Evolutionary conservation across 1,140 invertebrate genomes (phyloP), one percentile per base, ranked within the genome.

Genomic region (Stratiolaelaps scimitus): DNA sequence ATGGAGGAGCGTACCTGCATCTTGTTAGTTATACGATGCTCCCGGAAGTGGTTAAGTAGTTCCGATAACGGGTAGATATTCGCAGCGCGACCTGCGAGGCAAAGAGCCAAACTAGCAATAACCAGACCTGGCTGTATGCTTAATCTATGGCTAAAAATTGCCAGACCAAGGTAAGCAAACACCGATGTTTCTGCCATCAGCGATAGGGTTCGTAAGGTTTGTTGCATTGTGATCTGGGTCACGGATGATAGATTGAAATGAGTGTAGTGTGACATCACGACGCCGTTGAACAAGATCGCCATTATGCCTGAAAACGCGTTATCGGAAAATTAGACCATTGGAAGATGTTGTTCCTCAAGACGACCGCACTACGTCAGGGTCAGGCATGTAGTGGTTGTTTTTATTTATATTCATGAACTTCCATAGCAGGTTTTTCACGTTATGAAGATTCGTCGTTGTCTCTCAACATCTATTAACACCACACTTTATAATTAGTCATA

Each of bases 191-290:
- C 93, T 71, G 71, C 92, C 71, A 97, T 93, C 73, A 98, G 97
- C 6, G 95, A 88, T 28, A 98, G 78, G 0, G 94, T 98, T 74
- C 95, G 82, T 82, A 98, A 93, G 1, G 93, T 97, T 77, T 98
- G 93, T 75, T 98, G 93, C 85, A 98, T 95, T 1, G 94, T 98
- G 7, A 98, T 95, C 79, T 98, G 94, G 15, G 94, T 95, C 4
- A 98, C 87, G 20, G 94, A 95, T 1, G 94, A 98, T 17, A 98
- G 77, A 77, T 98, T 98, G 72, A 91, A 93, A 80, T 98, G 95
- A 19, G 94, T 98, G 73, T 98, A 99, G 76, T 99, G 95, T 0
- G 93, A 97, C 95, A 98, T 99, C 0, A 96, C 92, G 73, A 99
- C 92, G 1, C 94, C 95, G 80, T 92, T 95, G 74, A 98, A 97